phyloP scores from a whole-genome alignment of 2,113 vertebrate genomes.

The Okapia johnstoni region DNA sequence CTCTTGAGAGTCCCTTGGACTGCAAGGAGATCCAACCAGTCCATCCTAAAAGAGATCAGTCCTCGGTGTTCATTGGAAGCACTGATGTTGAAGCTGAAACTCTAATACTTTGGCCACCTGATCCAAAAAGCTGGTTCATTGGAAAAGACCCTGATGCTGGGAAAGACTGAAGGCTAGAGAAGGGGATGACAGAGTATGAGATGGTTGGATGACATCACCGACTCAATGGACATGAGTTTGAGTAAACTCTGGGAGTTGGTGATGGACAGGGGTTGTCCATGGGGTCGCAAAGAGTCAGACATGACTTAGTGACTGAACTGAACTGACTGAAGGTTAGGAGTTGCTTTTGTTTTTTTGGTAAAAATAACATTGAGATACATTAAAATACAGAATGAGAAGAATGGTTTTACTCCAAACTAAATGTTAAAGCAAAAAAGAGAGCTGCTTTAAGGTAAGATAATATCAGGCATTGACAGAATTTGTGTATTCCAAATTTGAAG shows the following conservation, averaged over 20 bases:
- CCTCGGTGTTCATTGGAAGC: neutral
- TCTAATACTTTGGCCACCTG: neutral
- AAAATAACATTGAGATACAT: neutral
- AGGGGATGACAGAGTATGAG: no score
- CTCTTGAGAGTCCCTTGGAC: neutral
- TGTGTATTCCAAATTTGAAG: neutral
- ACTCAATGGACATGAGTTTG: no score
- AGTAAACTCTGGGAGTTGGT: no score
- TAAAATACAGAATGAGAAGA: neutral
- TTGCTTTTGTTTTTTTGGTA: neutral
- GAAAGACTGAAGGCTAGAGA: no score
- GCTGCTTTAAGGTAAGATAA: neutral
- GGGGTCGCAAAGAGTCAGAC: no score
- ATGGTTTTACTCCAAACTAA: neutral
- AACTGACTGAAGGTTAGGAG: neutral
- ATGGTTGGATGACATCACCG: no score
- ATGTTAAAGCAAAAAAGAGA: neutral
- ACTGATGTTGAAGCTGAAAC: neutral
- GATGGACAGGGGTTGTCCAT: no score
- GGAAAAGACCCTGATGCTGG: no score
- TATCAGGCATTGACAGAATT: neutral
- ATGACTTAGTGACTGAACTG: neutral
- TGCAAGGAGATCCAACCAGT: neutral
- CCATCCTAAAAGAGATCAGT: neutral
- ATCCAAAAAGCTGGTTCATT: neutral